These are phyloP conservation scores for Onthophagus sagittarius DNA, from an alignment of 2,888 invertebrate species.

Conservation along the genomic window DNA sequence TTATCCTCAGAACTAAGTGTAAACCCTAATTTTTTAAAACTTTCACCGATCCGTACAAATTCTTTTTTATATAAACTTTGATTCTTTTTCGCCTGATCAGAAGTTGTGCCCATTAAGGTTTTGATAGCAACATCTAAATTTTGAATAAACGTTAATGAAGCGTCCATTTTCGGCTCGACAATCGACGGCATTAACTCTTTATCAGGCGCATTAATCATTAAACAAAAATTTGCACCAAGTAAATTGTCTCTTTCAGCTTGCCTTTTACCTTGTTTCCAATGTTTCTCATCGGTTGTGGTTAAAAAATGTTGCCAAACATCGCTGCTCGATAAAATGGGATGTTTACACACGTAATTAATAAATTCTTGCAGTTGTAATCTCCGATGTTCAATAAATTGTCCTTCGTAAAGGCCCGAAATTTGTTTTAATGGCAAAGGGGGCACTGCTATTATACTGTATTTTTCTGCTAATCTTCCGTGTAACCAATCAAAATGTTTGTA, in stretches of 20 bases:
- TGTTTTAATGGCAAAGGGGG: conserved; percentile 98
- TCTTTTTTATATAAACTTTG: conserved; percentile 84
- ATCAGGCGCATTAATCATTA: conserved; percentile 82
- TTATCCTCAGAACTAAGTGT: conserved; percentile 76
- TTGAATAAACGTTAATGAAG: conserved; percentile 75
- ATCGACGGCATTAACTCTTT: conserved; percentile 68
- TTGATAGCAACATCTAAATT: conserved; percentile 86
- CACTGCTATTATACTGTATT: conserved; percentile 91
- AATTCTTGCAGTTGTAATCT: conserved; percentile 93
- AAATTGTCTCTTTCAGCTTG: conserved; percentile 92
- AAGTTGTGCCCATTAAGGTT: conserved; percentile 72
- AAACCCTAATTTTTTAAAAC: conserved; percentile 79
- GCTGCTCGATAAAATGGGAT: conserved; percentile 88
- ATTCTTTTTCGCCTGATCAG: conserved; percentile 84
- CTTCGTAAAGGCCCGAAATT: conserved; percentile 95
- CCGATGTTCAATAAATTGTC: conserved; percentile 93
- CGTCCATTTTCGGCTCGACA: conserved; percentile 80
- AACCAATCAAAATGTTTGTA: conserved; percentile 99
- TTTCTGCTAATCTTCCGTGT: conserved; percentile 88
- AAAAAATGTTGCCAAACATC: conserved; percentile 97
- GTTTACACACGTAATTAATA: conserved; percentile 93
- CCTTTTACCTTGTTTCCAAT: conserved; percentile 95
- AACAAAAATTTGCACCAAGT: conserved; percentile 85
- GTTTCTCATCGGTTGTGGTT: conserved; percentile 94
- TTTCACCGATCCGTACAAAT: conserved; percentile 84